Conservation (phyloP, 2,113 vertebrate species). For the Strix uralensis region DNA sequence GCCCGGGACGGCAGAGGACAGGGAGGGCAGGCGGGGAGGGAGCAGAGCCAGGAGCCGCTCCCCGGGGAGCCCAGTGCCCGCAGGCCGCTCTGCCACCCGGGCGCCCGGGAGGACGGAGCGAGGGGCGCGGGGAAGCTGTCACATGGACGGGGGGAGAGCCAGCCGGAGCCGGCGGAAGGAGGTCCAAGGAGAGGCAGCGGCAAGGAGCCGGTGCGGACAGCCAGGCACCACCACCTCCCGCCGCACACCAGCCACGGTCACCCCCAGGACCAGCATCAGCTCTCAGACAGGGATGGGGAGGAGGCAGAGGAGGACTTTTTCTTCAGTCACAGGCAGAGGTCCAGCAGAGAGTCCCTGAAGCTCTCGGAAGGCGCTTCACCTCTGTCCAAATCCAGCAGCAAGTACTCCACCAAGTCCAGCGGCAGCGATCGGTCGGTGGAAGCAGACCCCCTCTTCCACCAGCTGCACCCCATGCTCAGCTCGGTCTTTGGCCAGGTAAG, state of each 20-base stretch:
- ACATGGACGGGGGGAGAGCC: constrained; percentile 45
- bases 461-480: constrained; percentile 88
- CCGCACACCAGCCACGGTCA: constrained; percentile 54
- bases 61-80: constrained; percentile 84
- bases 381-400: constrained; percentile 67
- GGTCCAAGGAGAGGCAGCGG: constrained; percentile 39
- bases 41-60: constrained; percentile 43
- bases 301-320: constrained; percentile 59
- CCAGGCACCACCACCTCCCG: constrained; percentile 21
- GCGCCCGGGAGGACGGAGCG: constrained; percentile 70
- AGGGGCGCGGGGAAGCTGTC: constrained; percentile 57
- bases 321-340: constrained; percentile 26
- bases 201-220: constrained; percentile 29
- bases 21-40: constrained; percentile 37
- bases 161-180: constrained; percentile 43
- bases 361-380: constrained; percentile 57
- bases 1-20: constrained; percentile 47
- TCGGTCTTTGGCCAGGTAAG: constrained; percentile 97
- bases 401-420: constrained; percentile 64
- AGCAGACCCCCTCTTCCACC: constrained; percentile 80
- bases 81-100: constrained; percentile 90
- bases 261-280: constrained; percentile 55
- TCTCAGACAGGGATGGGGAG: constrained; percentile 48
- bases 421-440: constrained; percentile 67
- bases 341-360: constrained; percentile 56